phyloP scores from a whole-genome alignment of 2,888 invertebrate species.

The Brachylomia viminalis region DNA sequence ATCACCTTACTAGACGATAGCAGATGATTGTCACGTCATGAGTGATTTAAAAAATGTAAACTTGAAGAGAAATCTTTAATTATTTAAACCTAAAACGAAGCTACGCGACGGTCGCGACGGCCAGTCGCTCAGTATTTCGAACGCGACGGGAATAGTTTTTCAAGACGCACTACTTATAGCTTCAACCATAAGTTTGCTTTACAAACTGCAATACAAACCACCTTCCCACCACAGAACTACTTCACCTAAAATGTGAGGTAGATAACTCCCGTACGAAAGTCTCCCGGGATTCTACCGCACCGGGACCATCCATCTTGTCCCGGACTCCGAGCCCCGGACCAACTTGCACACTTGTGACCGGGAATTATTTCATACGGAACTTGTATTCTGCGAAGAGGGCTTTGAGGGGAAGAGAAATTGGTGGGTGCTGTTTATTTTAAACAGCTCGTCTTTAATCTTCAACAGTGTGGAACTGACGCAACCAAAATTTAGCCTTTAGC shows the following conservation, averaged over 20 bases:
- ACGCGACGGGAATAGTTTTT: background rate
- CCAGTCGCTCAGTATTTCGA: background rate
- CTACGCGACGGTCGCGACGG: background rate
- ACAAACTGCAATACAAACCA: background rate
- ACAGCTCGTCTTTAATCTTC: background rate
- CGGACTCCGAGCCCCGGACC: constrained; percentile 50
- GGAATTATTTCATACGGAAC: constrained; percentile 50
- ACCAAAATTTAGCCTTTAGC: background rate
- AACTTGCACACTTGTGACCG: constrained; percentile 56
- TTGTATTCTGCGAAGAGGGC: constrained; percentile 10
- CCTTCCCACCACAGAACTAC: background rate
- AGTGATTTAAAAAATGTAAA: background rate
- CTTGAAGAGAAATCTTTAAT: background rate
- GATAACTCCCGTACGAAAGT: constrained; percentile 50
- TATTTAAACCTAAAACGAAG: background rate
- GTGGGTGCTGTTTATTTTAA: background rate
- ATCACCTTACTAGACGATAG: background rate
- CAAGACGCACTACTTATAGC: background rate
- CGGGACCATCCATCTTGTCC: constrained; percentile 71
- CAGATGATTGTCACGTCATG: background rate
- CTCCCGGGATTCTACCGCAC: constrained; percentile 60
- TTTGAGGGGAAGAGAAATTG: background rate
- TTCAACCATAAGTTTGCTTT: background rate
- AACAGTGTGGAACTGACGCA: background rate
- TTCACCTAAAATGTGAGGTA: constrained; percentile 43